Percentiles rank a stretch among this genome's conserved stretches.
Evolutionary conservation across 2,888 invertebrate species (phyloP).

Genomic region (Apomyelois bistriatella): DNA sequence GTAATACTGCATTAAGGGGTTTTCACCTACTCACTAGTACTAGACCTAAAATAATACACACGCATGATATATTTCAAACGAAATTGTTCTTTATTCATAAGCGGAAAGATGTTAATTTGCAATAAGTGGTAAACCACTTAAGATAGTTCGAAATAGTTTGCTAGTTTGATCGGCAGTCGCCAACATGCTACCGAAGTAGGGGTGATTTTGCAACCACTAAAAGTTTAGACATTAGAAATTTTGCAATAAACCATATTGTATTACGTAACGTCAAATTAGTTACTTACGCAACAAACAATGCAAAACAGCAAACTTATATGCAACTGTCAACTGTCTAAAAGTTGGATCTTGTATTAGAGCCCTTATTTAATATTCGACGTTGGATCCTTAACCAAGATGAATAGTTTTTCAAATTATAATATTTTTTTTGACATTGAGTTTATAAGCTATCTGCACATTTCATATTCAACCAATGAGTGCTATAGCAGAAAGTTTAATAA

Average conservation of each 20-base stretch:
- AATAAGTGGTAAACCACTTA: slow-evolving; percentile 14
- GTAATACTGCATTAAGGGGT: slow-evolving; percentile 21
- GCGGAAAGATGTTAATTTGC: slow-evolving; percentile 10
- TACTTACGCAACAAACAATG: too few relatives aligned
- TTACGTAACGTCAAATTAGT: too few relatives aligned
- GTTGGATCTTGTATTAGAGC: too few relatives aligned
- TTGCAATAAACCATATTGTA: not conserved
- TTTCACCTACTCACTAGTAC: slow-evolving; percentile 19
- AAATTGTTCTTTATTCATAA: not conserved
- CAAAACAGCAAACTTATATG: too few relatives aligned
- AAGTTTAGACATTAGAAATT: slow-evolving; percentile 1
- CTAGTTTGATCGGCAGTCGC: slow-evolving; percentile 42
- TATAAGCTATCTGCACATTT: too few relatives aligned
- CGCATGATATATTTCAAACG: not conserved
- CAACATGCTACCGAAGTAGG: slow-evolving; percentile 37
- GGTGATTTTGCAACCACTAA: slow-evolving; percentile 20
- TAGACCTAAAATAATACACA: not conserved
- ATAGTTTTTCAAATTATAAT: too few relatives aligned
- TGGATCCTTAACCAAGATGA: too few relatives aligned
- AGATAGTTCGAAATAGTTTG: slow-evolving; percentile 32
- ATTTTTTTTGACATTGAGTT: too few relatives aligned
- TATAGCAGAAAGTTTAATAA: too few relatives aligned
- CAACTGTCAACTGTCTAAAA: too few relatives aligned
- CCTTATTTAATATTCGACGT: too few relatives aligned
- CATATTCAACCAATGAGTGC: too few relatives aligned